phyloP scores from a whole-genome alignment of 2,113 vertebrate species.

The Eretmochelys imbricata region DNA sequence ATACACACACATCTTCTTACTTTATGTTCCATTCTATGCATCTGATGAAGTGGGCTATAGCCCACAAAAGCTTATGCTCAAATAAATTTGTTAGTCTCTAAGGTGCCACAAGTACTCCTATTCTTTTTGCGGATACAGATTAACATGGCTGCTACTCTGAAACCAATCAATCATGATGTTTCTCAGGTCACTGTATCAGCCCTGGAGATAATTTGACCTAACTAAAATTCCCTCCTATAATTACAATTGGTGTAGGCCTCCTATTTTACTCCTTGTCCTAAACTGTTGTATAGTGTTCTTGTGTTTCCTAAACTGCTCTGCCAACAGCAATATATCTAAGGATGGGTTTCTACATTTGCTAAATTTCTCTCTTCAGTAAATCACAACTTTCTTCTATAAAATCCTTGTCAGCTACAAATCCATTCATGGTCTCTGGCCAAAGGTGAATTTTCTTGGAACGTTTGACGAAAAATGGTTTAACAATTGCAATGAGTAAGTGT shows the following conservation, averaged over 20 bases:
- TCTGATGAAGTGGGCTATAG: too few relatives aligned
- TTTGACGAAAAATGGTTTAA: not conserved
- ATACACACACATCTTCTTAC: too few relatives aligned
- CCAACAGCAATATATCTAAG: not conserved
- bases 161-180: not conserved
- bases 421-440: not conserved
- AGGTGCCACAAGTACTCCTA: too few relatives aligned
- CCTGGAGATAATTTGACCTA: not conserved
- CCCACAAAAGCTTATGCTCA: too few relatives aligned
- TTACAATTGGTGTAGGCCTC: not conserved
- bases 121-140: too few relatives aligned
- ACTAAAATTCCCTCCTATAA: not conserved
- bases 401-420: not conserved
- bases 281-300: not conserved
- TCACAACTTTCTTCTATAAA: fast-evolving
- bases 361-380: not conserved
- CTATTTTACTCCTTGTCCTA: not conserved
- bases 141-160: too few relatives aligned
- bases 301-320: not conserved
- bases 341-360: not conserved
- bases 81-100: too few relatives aligned
- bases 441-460: not conserved
- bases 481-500: fast-evolving
- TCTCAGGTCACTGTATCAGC: not conserved
- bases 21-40: too few relatives aligned